These are phyloP conservation scores for Ichneumoninae sp. DNA, from an alignment of 2,888 invertebrate species.

Conservation along the genomic window DNA sequence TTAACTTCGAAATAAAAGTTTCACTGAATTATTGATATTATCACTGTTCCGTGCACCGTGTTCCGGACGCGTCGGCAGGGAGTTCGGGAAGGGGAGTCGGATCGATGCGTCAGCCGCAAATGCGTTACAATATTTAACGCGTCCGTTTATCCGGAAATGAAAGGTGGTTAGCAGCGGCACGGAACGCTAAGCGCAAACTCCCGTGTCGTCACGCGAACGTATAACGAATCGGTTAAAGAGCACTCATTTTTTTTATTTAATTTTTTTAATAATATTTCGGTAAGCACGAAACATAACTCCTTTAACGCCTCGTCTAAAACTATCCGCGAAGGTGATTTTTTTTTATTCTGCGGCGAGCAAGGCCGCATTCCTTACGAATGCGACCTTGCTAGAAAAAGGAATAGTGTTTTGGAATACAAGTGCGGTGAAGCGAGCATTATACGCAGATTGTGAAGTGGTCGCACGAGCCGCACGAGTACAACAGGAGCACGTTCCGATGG, in stretches of 20 bases:
- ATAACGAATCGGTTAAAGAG: not conserved
- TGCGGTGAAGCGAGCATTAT: too few relatives aligned
- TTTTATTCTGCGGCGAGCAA: not conserved
- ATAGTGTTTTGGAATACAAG: too few relatives aligned
- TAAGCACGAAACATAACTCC: not conserved
- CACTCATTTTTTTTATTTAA: not conserved
- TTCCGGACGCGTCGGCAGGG: not conserved
- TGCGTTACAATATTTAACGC: slow-evolving; percentile 33
- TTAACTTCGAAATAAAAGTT: not conserved
- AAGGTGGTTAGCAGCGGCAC: slow-evolving; percentile 4
- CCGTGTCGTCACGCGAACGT: not conserved
- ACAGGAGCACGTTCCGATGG: too few relatives aligned
- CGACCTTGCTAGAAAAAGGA: not conserved
- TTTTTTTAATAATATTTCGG: not conserved
- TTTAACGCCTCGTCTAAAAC: not conserved
- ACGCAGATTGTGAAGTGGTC: too few relatives aligned
- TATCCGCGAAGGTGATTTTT: not conserved
- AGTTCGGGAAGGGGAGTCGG: not conserved
- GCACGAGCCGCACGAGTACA: too few relatives aligned
- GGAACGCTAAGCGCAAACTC: not conserved
- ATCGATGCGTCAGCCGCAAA: slow-evolving; percentile 19
- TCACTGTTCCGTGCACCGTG: not conserved
- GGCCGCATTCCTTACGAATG: too few relatives aligned
- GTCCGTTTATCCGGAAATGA: slow-evolving; percentile 20
- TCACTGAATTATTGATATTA: slow-evolving; percentile 8